phyloP scores from a whole-genome alignment of 2,797 vertebrate genomes.

The Microchirus variegatus region DNA sequence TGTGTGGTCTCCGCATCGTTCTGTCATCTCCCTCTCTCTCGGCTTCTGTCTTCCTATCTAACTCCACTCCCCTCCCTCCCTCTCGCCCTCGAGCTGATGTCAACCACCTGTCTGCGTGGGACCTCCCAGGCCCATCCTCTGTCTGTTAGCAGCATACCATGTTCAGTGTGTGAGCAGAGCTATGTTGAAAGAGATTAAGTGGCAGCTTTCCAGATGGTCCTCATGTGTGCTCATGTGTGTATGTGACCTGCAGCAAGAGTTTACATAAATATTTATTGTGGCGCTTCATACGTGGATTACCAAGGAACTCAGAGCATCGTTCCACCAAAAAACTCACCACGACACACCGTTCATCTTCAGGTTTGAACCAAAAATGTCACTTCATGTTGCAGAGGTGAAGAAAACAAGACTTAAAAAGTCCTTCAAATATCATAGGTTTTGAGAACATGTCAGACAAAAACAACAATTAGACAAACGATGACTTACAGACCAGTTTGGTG shows the following conservation, averaged over 20 bases:
- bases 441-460: slow-evolving; percentile 20
- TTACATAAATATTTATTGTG: slow-evolving; percentile 44
- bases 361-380: slow-evolving; percentile 29
- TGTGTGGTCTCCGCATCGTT: slow-evolving; percentile 74
- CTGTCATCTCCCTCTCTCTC: slow-evolving; percentile 59
- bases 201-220: slow-evolving; percentile 42
- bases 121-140: slow-evolving; percentile 76
- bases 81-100: slow-evolving; percentile 59
- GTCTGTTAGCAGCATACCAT: slow-evolving; percentile 74
- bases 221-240: slow-evolving; percentile 26
- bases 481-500: neutral
- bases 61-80: slow-evolving; percentile 11
- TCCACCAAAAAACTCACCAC: slow-evolving; percentile 32
- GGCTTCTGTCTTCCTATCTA: slow-evolving; percentile 20
- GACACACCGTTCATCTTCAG: slow-evolving; percentile 19
- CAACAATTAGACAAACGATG: slow-evolving; percentile 17
- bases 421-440: slow-evolving; percentile 1
- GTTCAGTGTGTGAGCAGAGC: slow-evolving; percentile 58
- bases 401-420: slow-evolving; percentile 13
- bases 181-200: slow-evolving; percentile 61
- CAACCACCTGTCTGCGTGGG: slow-evolving; percentile 79
- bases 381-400: slow-evolving; percentile 3
- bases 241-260: slow-evolving; percentile 24
- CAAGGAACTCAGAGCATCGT: slow-evolving; percentile 21
- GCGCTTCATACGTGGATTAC: slow-evolving; percentile 6